Conservation (phyloP, 2,113 vertebrate species). For the Caloenas nicobarica region DNA sequence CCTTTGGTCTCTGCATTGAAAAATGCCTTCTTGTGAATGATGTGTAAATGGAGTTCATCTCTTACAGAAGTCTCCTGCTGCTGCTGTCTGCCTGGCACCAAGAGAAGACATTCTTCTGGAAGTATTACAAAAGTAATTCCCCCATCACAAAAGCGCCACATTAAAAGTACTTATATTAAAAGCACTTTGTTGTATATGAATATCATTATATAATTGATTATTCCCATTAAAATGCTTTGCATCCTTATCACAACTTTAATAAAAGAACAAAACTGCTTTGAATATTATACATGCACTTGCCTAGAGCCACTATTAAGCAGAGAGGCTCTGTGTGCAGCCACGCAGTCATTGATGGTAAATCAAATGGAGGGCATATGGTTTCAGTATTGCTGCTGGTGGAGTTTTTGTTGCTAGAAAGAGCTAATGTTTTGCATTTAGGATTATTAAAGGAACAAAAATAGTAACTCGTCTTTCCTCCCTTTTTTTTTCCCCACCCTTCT, state of each 20-base stretch:
- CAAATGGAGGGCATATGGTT: slow-evolving; percentile 66
- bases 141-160: neutral
- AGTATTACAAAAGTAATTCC: slow-evolving; percentile 12
- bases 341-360: slow-evolving; percentile 62
- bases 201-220: slow-evolving; percentile 55
- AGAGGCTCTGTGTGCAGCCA: slow-evolving; percentile 57
- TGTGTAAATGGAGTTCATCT: slow-evolving; percentile 40
- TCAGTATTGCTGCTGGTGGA: slow-evolving; percentile 33
- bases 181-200: slow-evolving; percentile 32
- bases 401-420: slow-evolving; percentile 53
- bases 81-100: neutral
- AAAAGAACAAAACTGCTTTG: slow-evolving; percentile 39
- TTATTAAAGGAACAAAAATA: slow-evolving; percentile 40
- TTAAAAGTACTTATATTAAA: slow-evolving; percentile 50
- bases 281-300: slow-evolving; percentile 48
- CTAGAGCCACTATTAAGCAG: slow-evolving; percentile 69
- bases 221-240: slow-evolving; percentile 35
- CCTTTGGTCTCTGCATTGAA: slow-evolving; percentile 10
- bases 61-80: neutral
- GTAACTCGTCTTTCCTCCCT: neutral
- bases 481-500: neutral
- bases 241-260: slow-evolving; percentile 45
- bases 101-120: neutral
- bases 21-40: slow-evolving; percentile 32
- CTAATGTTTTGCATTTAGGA: slow-evolving; percentile 19